Base-by-base conservation (phyloP, 2,113 vertebrate species). In the Microcebus tavaratra region DNA sequence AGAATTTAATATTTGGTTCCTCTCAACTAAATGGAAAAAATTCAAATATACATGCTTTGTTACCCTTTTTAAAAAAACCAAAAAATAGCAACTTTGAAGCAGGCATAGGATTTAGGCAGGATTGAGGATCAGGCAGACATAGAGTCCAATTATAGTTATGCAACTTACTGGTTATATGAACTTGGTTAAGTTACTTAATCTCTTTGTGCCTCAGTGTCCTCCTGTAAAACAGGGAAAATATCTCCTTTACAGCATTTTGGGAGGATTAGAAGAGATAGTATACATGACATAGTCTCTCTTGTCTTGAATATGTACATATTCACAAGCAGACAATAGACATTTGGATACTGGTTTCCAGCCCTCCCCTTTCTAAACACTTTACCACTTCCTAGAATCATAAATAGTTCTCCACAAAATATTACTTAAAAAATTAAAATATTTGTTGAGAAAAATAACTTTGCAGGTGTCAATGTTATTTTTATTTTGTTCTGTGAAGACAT, bases 401-500 rank as follows among this genome's bases (percentile, higher is more conserved):
- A 31, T 34, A n/a, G 6, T 11, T 27, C 18, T 42, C 45, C 61
- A 68, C 45, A 95, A 81, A 97, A 48, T 48, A 84, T 73, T 78
- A 78, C 67, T 90, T 88, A 85, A 84, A 82, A 96, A 96, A 97
- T 97, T 4, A 63, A 97, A 89, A 67, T 0, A 11, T 86, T 97
- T 87, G 82, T 59, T 90, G 87, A 79, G 76, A 96, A 45, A 97
- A 94, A 95, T 61, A 88, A 81, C 20, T 88, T 76, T 72, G 50
- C 73, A 93, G 78, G 48, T 81, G 67, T 63, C 83, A 17, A 12
- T 50, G 85, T 76, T 97, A 90, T 95, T 95, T 96, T 88, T 94
- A 94, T 76, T 97, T 65, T n/a, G 68, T 68, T 94, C 81, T 50
- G 10, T 31, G 86, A 95, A 61, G 97, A 98, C 90, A 94, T 86